Percentiles rank a stretch among this genome's conserved stretches.
These are phyloP conservation scores for Murina feae DNA, from an alignment of 2,113 vertebrate species.

Conservation along the genomic window DNA sequence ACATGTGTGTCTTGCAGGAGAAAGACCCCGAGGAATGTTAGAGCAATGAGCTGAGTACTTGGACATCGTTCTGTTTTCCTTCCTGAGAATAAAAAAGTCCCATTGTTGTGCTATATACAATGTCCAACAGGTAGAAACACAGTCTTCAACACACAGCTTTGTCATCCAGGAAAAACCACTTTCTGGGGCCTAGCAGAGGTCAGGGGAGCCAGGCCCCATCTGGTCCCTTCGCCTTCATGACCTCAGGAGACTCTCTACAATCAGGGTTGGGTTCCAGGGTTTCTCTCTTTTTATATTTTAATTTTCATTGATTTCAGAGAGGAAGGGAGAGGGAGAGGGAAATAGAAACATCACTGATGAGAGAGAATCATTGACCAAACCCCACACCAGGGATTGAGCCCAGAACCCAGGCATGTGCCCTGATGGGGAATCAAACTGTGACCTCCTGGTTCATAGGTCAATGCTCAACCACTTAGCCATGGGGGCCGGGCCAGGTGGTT, in stretches of 20 bases:
- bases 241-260: background rate
- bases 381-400: too few relatives aligned
- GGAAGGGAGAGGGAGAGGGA: too few relatives aligned
- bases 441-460: too few relatives aligned
- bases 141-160: background rate
- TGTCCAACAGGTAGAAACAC: background rate
- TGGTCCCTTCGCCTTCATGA: background rate
- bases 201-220: background rate
- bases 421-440: too few relatives aligned
- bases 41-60: background rate
- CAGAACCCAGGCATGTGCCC: too few relatives aligned
- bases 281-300: background rate
- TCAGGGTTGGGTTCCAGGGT: too few relatives aligned
- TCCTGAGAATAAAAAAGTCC: background rate
- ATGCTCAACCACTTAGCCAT: too few relatives aligned
- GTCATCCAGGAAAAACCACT: background rate
- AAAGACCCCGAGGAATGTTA: background rate
- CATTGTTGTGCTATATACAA: background rate
- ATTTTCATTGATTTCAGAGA: too few relatives aligned
- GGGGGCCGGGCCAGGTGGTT: too few relatives aligned
- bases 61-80: background rate
- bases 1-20: background rate
- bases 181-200: background rate
- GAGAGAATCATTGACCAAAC: too few relatives aligned
- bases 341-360: too few relatives aligned